phyloP scores from a whole-genome alignment of 2,113 vertebrate genomes.

The Macquaria ambigua region DNA sequence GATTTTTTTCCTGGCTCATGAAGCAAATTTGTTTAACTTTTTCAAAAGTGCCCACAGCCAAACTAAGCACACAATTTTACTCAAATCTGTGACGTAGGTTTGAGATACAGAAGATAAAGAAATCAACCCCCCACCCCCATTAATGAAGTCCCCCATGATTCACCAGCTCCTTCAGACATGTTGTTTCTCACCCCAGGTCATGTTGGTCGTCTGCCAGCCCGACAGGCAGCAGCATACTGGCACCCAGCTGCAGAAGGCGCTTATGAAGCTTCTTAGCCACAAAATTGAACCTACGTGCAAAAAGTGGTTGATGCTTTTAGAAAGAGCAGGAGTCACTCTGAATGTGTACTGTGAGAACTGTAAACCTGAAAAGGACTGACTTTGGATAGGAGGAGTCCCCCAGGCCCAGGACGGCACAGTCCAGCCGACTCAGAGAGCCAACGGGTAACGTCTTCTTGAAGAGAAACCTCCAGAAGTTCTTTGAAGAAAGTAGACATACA shows the following conservation, averaged over 20 bases:
- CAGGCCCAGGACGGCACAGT: constrained; percentile 92
- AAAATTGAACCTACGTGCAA: constrained; percentile 92
- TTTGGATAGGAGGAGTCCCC: constrained; percentile 97
- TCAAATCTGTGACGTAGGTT: no score
- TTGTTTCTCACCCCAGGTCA: constrained; percentile 91
- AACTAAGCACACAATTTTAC: no score
- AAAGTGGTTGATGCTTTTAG: background rate
- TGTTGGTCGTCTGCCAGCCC: constrained; percentile 95
- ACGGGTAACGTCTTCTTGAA: constrained; percentile 91
- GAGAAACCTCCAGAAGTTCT: constrained; percentile 96
- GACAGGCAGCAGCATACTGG: constrained; percentile 83
- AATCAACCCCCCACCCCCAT: no score
- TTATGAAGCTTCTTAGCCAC: constrained; percentile 96
- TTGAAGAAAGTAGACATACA: background rate
- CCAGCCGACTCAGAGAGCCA: constrained; percentile 88
- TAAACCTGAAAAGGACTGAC: constrained; percentile 81
- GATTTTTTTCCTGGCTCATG: no score
- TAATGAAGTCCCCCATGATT: background rate
- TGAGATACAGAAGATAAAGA: no score
- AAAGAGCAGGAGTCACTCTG: background rate
- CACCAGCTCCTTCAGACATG: no score
- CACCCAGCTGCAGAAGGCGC: constrained; percentile 91
- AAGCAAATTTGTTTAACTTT: no score
- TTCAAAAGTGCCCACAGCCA: no score
- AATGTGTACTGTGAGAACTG: background rate